Evolutionary conservation across 2,888 invertebrate species (phyloP).

Genomic region (Steromphala cineraria): DNA sequence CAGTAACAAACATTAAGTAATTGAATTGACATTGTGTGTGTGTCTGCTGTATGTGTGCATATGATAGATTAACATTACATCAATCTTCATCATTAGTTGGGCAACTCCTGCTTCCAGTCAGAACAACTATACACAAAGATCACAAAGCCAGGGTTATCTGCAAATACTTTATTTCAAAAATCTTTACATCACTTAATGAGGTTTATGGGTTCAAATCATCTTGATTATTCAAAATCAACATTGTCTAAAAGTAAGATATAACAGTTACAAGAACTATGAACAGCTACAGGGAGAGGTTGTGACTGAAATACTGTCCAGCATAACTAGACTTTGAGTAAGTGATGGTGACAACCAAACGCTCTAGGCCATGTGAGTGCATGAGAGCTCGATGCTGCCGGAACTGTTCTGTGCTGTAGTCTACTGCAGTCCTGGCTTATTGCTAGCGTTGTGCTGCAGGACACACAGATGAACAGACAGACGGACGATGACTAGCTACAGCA

Average conservation of each 20-base stretch:
- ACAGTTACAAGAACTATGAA: background rate
- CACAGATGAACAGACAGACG: too few relatives aligned
- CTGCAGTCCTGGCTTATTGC: too few relatives aligned
- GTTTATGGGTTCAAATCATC: background rate
- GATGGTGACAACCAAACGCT: background rate
- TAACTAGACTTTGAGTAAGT: background rate
- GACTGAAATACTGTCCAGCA: background rate
- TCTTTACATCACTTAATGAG: conserved; percentile 5
- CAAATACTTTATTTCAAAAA: conserved; percentile 8
- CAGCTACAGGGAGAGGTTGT: background rate
- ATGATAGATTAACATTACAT: too few relatives aligned
- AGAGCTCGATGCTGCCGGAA: too few relatives aligned
- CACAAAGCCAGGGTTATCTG: background rate
- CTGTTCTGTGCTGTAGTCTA: too few relatives aligned
- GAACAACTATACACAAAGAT: background rate
- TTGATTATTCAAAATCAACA: conserved; percentile 2
- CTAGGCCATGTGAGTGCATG: background rate
- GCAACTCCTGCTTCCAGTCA: too few relatives aligned
- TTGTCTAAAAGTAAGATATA: background rate
- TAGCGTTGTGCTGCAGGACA: too few relatives aligned
- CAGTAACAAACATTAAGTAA: too few relatives aligned
- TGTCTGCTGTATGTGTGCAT: too few relatives aligned
- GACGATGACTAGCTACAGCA: too few relatives aligned
- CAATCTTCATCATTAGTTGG: too few relatives aligned
- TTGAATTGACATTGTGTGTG: too few relatives aligned